Conservation (phyloP, 2,797 vertebrate species). For the Anabas testudineus region DNA sequence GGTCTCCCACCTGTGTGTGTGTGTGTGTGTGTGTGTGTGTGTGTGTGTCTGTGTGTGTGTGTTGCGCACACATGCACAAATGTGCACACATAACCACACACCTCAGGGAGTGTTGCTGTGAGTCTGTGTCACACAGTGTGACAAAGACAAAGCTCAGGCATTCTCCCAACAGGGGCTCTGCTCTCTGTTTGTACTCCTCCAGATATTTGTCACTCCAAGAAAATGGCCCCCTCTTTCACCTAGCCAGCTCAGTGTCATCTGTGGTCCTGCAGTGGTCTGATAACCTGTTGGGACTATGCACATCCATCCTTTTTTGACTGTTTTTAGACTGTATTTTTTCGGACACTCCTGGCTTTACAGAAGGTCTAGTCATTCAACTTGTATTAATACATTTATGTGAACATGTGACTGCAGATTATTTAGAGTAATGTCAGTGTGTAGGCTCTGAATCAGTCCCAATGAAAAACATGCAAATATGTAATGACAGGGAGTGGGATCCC, state of each 20-base stretch:
- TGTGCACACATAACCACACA: conserved; percentile 52
- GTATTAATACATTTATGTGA: conserved; percentile 18
- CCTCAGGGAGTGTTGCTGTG: conserved; percentile 68
- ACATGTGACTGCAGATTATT: conserved; percentile 6
- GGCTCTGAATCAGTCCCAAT: background rate
- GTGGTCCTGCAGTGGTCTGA: conserved; percentile 60
- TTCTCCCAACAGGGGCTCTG: conserved; percentile 72
- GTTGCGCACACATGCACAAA: background rate
- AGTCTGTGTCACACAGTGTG: conserved; percentile 74
- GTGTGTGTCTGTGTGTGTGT: background rate
- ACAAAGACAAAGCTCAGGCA: conserved; percentile 79
- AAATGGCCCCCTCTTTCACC: conserved; percentile 66
- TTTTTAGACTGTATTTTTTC: conserved; percentile 36
- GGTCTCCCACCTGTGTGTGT: conserved; percentile 14
- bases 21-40: background rate
- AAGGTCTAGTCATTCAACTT: conserved; percentile 20
- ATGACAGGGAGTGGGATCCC: background rate
- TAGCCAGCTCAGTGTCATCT: conserved; percentile 66
- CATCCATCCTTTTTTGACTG: conserved; percentile 38
- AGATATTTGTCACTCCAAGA: conserved; percentile 77
- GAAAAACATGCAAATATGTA: conserved; percentile 7
- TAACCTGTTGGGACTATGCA: conserved; percentile 62
- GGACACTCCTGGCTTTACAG: conserved; percentile 22
- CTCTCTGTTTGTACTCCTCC: conserved; percentile 74
- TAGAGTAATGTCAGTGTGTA: background rate